Percentiles rank a stretch among this genome's conserved stretches.
phyloP scores from a whole-genome alignment of 2,797 vertebrate species.

The Sebastes iracundus region DNA sequence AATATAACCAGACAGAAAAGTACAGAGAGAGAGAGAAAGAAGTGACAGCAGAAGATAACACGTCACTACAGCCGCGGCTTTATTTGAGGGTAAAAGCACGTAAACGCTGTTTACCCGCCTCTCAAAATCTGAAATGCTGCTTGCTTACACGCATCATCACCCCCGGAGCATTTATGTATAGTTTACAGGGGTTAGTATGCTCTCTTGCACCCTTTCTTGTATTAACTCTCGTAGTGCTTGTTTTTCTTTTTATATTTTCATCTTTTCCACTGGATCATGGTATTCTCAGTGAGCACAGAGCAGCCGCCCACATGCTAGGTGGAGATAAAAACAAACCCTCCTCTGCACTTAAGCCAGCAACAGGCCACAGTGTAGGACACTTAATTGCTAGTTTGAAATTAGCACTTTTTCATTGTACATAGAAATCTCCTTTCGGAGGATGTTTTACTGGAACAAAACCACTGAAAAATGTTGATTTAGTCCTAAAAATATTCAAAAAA shows the following conservation, averaged over 20 bases:
- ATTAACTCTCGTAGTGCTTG: slow-evolving; percentile 4
- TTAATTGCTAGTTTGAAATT: slow-evolving; percentile 12
- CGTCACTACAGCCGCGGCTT: not conserved
- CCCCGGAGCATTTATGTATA: not conserved
- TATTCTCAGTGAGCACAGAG: slow-evolving; percentile 18
- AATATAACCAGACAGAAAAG: slow-evolving; percentile 12
- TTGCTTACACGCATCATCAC: not conserved
- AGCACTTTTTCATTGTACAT: not conserved
- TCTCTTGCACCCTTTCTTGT: slow-evolving; percentile 1
- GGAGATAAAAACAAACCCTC: slow-evolving; percentile 42
- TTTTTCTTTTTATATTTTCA: not conserved
- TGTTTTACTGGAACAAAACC: not conserved
- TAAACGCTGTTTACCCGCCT: not conserved
- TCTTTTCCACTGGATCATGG: not conserved
- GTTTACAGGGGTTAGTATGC: not conserved
- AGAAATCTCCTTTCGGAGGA: not conserved
- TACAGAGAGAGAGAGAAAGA: not conserved
- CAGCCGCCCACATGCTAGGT: slow-evolving; percentile 25
- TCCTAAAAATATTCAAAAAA: not conserved
- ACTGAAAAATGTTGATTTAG: not conserved
- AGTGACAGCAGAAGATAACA: slow-evolving; percentile 1
- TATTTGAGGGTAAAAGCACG: not conserved
- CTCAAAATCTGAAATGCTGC: not conserved
- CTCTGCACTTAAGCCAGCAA: slow-evolving; percentile 26
- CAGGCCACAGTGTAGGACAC: not conserved